These are phyloP conservation scores for Narcine bancroftii DNA, from an alignment of 2,113 vertebrate species.

Conservation along the genomic window DNA sequence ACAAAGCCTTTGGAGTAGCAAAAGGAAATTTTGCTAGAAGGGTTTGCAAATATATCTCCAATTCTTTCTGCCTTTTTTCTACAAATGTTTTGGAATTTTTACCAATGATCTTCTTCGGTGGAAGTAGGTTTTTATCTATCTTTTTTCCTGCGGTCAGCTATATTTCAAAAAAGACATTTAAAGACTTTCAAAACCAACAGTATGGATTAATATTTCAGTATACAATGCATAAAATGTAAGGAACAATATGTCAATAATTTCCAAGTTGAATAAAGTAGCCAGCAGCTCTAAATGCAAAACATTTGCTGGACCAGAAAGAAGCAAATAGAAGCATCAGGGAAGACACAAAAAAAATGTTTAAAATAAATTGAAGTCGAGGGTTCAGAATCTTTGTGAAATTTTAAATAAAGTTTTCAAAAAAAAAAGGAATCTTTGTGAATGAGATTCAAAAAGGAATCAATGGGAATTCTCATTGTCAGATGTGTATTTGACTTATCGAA, in stretches of 20 bases:
- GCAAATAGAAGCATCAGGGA: background rate
- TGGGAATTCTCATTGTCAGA: background rate
- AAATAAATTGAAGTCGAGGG: background rate
- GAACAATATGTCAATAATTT: background rate
- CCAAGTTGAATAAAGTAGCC: background rate
- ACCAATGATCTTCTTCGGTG: conserved; percentile 93
- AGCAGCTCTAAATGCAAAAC: background rate
- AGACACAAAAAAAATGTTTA: background rate
- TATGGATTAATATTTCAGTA: background rate
- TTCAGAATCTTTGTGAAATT: background rate
- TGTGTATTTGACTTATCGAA: background rate
- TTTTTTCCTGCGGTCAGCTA: conserved; percentile 82
- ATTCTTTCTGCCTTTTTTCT: conserved; percentile 85
- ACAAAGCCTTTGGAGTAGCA: conserved; percentile 69
- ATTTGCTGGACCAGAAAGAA: background rate
- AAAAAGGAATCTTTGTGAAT: background rate
- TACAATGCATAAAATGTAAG: background rate
- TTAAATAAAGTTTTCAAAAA: no score
- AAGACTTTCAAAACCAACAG: background rate
- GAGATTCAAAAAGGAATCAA: background rate
- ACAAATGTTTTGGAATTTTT: conserved; percentile 93
- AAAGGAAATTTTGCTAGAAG: conserved; percentile 72
- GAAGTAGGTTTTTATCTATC: conserved; percentile 80
- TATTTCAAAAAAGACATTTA: conserved; percentile 44
- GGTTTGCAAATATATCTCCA: conserved; percentile 86